phyloP scores from a whole-genome alignment of 2,113 vertebrate species.

The Beaufortia kweichowensis region DNA sequence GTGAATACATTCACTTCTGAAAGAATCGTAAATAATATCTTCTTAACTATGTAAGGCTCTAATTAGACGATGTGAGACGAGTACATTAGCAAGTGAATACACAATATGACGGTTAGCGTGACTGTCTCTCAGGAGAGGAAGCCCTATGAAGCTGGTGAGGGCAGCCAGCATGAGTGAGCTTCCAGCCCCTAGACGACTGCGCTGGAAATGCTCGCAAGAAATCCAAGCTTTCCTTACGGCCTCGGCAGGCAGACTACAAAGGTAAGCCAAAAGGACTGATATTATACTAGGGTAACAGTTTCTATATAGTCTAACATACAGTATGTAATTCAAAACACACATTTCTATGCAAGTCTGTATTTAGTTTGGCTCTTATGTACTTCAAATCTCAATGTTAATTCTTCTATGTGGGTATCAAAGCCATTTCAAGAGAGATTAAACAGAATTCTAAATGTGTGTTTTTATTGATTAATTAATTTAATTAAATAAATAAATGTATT shows the following conservation, averaged over 20 bases:
- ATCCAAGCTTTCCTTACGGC: conserved; percentile 81
- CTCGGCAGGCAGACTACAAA: conserved; percentile 85
- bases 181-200: conserved; percentile 85
- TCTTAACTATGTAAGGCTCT: not conserved
- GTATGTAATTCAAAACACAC: not conserved
- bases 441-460: not conserved
- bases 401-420: not conserved
- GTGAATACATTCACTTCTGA: conserved; percentile 11
- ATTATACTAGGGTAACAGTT: not conserved
- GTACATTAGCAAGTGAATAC: not conserved
- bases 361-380: too few relatives aligned
- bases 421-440: not conserved
- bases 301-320: not conserved
- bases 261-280: conserved; percentile 66
- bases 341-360: too few relatives aligned
- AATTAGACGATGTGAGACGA: conserved; percentile 11
- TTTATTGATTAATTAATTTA: not conserved
- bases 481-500: not conserved
- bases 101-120: not conserved
- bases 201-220: conserved; percentile 92
- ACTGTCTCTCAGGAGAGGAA: conserved; percentile 74
- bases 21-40: conserved; percentile 8
- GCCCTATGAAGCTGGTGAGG: conserved; percentile 83
- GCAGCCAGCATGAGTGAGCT: conserved; percentile 91
- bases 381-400: too few relatives aligned